These are phyloP conservation scores for Erebia palarica DNA, from an alignment of 2,888 invertebrate genomes.

Conservation along the genomic window DNA sequence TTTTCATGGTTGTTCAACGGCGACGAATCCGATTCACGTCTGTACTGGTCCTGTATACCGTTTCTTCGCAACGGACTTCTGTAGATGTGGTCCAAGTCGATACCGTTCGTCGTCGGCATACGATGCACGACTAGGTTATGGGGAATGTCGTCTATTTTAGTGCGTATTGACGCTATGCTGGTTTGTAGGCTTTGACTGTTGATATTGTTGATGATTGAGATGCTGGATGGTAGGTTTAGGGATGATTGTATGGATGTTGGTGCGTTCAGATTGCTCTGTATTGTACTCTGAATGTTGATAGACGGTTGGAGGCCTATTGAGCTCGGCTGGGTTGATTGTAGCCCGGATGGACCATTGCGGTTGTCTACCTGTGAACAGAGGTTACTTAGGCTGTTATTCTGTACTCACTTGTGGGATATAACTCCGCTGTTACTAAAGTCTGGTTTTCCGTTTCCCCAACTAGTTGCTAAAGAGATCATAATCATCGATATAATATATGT, in stretches of 20 bases:
- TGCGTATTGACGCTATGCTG: slow-evolving; percentile 59
- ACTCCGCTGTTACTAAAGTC: background rate
- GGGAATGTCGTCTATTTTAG: slow-evolving; percentile 57
- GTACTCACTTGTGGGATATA: slow-evolving; percentile 8
- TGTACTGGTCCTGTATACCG: slow-evolving; percentile 67
- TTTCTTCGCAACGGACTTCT: slow-evolving; percentile 57
- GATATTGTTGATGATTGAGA: slow-evolving; percentile 63
- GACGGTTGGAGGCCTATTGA: slow-evolving; percentile 63
- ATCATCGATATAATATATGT: no score
- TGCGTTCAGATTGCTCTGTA: slow-evolving; percentile 48
- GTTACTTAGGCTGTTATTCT: slow-evolving; percentile 32
- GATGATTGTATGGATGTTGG: slow-evolving; percentile 57
- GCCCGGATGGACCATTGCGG: slow-evolving; percentile 65
- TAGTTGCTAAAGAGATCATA: no score
- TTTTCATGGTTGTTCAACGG: slow-evolving; percentile 64
- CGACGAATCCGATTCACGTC: slow-evolving; percentile 62
- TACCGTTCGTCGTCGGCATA: slow-evolving; percentile 64
- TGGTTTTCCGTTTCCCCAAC: no score
- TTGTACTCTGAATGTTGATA: slow-evolving; percentile 49
- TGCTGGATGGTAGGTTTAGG: slow-evolving; percentile 61
- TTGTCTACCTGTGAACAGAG: slow-evolving; percentile 62
- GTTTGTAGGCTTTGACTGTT: slow-evolving; percentile 54
- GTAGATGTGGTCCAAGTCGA: slow-evolving; percentile 67
- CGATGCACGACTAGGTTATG: slow-evolving; percentile 69
- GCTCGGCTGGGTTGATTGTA: slow-evolving; percentile 62